A percentile compares a stretch with the other conserved stretches of the same genome.
Conservation (phyloP, 2,888 invertebrate genomes). For the Zaprionus obscuricornis region DNA sequence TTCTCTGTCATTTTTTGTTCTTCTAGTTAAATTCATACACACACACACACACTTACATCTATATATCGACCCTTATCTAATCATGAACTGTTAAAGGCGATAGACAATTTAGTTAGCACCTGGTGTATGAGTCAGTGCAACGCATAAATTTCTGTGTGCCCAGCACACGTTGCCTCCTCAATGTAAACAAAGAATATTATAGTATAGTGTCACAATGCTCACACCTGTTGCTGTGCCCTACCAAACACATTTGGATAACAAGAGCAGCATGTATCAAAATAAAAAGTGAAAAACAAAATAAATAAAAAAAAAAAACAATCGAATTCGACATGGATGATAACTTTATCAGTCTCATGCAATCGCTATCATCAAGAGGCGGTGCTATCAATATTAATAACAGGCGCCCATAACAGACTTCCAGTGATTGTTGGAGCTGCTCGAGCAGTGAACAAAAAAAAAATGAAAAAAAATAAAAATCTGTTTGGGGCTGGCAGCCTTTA, state of each 20-base stretch:
- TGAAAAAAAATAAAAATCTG: constrained; percentile 13
- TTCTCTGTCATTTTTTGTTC: neutral
- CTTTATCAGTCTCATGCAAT: constrained; percentile 53
- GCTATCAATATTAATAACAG: constrained; percentile 61
- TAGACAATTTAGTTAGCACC: constrained; percentile 68
- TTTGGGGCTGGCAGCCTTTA: constrained; percentile 35
- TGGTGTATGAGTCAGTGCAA: constrained; percentile 61
- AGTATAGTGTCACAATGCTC: constrained; percentile 25
- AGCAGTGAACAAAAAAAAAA: too few species aligned
- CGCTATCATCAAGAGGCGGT: constrained; percentile 20
- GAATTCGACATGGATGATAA: constrained; percentile 28
- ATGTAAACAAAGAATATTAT: constrained; percentile 66
- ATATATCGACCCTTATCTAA: constrained; percentile 59
- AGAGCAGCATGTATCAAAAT: neutral
- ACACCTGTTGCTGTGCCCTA: constrained; percentile 51
- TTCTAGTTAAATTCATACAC: constrained; percentile 20
- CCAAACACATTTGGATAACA: constrained; percentile 15
- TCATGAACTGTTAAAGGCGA: constrained; percentile 45
- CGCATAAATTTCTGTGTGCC: constrained; percentile 60
- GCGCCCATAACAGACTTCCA: constrained; percentile 55
- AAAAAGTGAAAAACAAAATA: too few species aligned
- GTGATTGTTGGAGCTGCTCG: constrained; percentile 12
- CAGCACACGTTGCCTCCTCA: constrained; percentile 47
- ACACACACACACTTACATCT: constrained; percentile 27
- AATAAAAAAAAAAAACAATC: too few species aligned